Evolutionary conservation across 2,113 vertebrate genomes (phyloP).

Genomic region (Cavia aperea): DNA sequence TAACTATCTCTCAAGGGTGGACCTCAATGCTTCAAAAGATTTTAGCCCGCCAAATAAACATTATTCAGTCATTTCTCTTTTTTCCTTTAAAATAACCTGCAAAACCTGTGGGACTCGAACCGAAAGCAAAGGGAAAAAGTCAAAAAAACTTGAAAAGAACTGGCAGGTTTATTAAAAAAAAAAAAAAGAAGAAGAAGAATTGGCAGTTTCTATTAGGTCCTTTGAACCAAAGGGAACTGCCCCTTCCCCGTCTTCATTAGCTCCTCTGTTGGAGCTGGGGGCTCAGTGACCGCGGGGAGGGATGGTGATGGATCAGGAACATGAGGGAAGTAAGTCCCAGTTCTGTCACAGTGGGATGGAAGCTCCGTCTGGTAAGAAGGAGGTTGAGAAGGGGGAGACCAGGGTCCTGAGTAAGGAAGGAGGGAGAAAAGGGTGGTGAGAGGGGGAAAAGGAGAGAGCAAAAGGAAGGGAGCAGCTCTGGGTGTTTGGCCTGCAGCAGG

Average conservation of each 20-base stretch:
- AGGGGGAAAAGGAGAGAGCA: not conserved
- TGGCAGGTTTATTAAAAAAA: too few species aligned
- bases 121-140: constrained; percentile 12
- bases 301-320: not conserved
- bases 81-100: not conserved
- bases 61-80: not conserved
- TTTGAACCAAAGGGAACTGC: not conserved
- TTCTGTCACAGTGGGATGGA: not conserved
- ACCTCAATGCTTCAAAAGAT: not conserved
- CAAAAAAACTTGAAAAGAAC: not conserved
- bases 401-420: not conserved
- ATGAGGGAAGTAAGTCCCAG: not conserved
- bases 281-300: not conserved
- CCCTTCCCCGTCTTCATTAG: not conserved
- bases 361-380: not conserved
- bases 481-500: not conserved
- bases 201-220: not conserved
- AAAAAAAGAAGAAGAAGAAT: constrained; percentile 2
- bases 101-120: not conserved
- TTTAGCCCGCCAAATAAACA: constrained; percentile 29
- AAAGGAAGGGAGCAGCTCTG: not conserved
- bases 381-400: not conserved
- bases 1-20: not conserved
- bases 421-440: not conserved
- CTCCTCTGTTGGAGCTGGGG: not conserved